Conservation (phyloP, 1,140 invertebrate genomes). For the Leptinotarsa texana region DNA sequence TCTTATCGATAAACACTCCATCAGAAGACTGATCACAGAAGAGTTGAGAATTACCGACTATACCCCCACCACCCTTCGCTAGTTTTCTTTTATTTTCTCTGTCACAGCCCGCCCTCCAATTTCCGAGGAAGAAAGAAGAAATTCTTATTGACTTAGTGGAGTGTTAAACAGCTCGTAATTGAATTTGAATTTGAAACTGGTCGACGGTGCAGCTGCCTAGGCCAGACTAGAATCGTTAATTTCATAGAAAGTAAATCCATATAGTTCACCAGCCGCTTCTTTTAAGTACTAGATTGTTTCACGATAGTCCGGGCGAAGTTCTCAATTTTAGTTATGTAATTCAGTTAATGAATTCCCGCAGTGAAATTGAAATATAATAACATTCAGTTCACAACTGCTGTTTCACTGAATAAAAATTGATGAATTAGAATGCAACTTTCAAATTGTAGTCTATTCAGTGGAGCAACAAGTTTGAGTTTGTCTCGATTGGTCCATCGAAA, state of each 20-base stretch:
- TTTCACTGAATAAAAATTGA: too few species aligned
- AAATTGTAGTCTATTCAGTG: too few species aligned
- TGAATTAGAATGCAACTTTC: too few species aligned
- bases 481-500: too few species aligned
- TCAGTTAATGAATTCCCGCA: too few species aligned
- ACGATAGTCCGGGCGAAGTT: background rate
- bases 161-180: conserved; percentile 14
- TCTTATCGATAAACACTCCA: conserved; percentile 41
- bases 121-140: conserved; percentile 6
- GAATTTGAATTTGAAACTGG: conserved; percentile 4
- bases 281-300: background rate
- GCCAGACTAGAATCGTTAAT: conserved; percentile 7
- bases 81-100: conserved; percentile 43
- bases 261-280: conserved; percentile 1
- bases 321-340: too few species aligned
- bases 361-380: too few species aligned
- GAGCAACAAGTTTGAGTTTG: too few species aligned
- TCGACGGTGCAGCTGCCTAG: conserved; percentile 3
- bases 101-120: conserved; percentile 29
- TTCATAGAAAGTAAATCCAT: conserved; percentile 21
- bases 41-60: conserved; percentile 40
- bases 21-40: conserved; percentile 44
- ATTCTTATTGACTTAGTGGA: conserved; percentile 14
- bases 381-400: too few species aligned
- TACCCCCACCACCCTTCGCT: conserved; percentile 22